Evolutionary conservation across 2,113 vertebrate genomes (phyloP), one percentile per base, ranked within the genome.

Genomic region (Athene noctua): DNA sequence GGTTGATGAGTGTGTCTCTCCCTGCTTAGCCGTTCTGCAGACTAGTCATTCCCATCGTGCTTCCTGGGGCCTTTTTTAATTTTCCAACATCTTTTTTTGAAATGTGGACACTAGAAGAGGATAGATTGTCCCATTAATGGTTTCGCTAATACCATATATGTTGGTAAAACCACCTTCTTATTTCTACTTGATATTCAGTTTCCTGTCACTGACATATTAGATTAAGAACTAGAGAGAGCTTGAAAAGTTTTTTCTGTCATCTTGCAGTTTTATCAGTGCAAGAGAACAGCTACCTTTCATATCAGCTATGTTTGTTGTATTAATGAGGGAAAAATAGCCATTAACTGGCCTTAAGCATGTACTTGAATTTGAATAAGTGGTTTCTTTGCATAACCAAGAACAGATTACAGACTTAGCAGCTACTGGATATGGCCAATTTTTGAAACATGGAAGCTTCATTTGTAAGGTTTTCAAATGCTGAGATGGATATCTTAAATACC

Each of bases 281-380:
- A n/a, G 79, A 80, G 92, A 92, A 11, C 63, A 90, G 79, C 85
- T 65, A 80, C 94, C 94, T 96, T 93, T 61, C 80, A 26, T 83
- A 94, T 63, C 86, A 88, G 86, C 4, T 78, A 34, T 96, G 95
- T 96, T 96, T 97, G 94, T 94, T 93, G 85, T 95, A 92, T 93
- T 96, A 96, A 96, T 96, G 96, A 94, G 94, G 90, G 82, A 78
- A 93, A 96, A 96, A 96, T 90, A 97, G 88, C 95, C 88, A 94
- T 92, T 96, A 96, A 92, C 38, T 54, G 84, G 88, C 86, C 88
- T 91, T 80, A 67, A 96, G 96, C 96, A 78, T 74, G 88, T 7
- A 96, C 96, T 97, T 93, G 96, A 96, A 92, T 96, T 93, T 86
- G 88, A 78, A 34, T 93, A 66, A 96, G 95, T 55, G 95, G 67